Conservation (phyloP, 1,140 invertebrate genomes). For the Sitobion miscanthi region DNA sequence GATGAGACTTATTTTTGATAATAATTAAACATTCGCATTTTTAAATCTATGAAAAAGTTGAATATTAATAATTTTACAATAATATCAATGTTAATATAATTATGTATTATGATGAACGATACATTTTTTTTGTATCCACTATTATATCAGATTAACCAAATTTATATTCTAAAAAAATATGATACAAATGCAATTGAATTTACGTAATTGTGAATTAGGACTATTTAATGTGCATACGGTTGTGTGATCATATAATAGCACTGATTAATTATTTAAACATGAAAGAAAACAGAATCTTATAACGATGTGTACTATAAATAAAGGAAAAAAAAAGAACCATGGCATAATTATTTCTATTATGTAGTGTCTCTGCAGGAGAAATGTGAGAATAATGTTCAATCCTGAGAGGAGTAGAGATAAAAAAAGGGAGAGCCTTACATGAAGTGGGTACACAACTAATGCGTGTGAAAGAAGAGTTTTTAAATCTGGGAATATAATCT, state of each 20-base stretch:
- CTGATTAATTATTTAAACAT: slow-evolving; percentile 12
- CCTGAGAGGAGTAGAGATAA: background rate
- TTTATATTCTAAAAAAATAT: background rate
- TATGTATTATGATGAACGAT: background rate
- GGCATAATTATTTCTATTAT: slow-evolving; percentile 14
- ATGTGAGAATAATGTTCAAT: background rate
- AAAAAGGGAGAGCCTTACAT: background rate
- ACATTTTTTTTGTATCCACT: background rate
- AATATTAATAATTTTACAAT: background rate
- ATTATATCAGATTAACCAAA: background rate
- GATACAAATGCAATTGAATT: background rate
- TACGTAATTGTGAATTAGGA: background rate
- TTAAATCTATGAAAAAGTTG: background rate
- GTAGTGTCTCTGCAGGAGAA: background rate
- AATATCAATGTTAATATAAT: background rate
- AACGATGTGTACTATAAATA: background rate
- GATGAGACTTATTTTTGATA: background rate
- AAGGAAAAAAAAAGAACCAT: background rate
- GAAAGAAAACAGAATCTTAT: background rate
- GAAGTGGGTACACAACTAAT: background rate
- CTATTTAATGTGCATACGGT: background rate
- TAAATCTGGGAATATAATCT: slow-evolving; percentile 31
- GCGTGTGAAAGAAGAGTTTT: background rate
- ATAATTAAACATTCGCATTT: background rate
- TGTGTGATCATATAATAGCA: background rate